Conservation (phyloP, 2,113 vertebrate species). For the Scomber colias region DNA sequence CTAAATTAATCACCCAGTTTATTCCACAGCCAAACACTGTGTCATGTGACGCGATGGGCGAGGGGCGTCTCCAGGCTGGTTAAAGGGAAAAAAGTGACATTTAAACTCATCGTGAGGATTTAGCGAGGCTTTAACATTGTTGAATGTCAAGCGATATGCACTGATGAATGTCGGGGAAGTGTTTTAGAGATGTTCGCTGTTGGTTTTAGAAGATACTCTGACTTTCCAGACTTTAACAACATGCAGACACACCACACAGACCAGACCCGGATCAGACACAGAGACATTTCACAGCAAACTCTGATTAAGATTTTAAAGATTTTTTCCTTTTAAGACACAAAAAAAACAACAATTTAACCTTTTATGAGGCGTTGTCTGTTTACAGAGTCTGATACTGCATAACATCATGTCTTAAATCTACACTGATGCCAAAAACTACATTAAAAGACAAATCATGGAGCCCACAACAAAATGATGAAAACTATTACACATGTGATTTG, state of each 20-base stretch:
- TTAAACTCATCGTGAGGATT: conserved; percentile 21
- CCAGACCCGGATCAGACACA: neutral
- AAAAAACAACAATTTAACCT: too few species aligned
- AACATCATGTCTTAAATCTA: too few species aligned
- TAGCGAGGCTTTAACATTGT: neutral
- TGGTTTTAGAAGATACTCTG: neutral
- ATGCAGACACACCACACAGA: neutral
- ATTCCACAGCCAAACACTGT: neutral
- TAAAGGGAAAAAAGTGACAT: conserved; percentile 1
- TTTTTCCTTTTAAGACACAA: too few species aligned
- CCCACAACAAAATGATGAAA: too few species aligned
- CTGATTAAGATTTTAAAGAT: too few species aligned
- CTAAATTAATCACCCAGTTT: conserved; percentile 2
- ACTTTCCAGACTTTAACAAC: conserved; percentile 24
- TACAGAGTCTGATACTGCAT: too few species aligned
- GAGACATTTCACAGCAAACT: too few species aligned
- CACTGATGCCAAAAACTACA: too few species aligned
- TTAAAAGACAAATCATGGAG: too few species aligned
- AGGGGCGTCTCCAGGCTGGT: neutral
- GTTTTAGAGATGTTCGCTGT: neutral
- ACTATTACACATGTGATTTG: too few species aligned
- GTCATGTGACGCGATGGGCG: neutral
- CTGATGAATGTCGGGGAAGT: neutral
- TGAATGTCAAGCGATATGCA: neutral
- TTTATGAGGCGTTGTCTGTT: too few species aligned